These are phyloP conservation scores for Chaetura pelagica DNA, from an alignment of 2,113 vertebrate species.

Conservation along the genomic window DNA sequence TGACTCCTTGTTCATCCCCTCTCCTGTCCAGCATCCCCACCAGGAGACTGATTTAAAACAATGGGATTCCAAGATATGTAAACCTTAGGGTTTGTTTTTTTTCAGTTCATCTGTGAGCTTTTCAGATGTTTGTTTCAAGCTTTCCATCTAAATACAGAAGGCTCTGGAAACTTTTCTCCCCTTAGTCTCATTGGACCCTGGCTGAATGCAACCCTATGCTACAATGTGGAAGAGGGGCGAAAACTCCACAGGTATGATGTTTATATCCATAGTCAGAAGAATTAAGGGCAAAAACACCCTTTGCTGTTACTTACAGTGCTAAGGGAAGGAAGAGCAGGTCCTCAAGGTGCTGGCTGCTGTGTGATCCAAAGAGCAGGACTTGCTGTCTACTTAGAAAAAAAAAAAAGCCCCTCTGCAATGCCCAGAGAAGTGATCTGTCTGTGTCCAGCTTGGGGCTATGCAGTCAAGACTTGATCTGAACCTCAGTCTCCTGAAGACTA, in stretches of 20 bases:
- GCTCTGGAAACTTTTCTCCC: not conserved
- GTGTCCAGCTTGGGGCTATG: not conserved
- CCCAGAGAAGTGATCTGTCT: accelerated
- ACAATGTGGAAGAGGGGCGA: not conserved
- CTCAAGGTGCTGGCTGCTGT: not conserved
- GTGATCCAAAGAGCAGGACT: not conserved
- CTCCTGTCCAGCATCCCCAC: not conserved
- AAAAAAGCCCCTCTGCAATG: not conserved
- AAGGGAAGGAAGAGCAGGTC: not conserved
- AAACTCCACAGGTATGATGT: not conserved
- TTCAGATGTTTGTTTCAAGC: not conserved
- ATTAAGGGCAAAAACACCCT: not conserved
- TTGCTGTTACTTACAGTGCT: not conserved
- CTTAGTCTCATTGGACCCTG: not conserved
- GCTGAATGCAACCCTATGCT: not conserved
- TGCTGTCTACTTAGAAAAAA: not conserved
- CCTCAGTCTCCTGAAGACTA: not conserved
- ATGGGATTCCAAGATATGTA: not conserved
- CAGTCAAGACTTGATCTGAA: not conserved
- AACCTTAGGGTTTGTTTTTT: not conserved
- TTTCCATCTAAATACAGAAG: not conserved
- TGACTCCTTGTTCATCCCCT: not conserved
- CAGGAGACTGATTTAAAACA: not conserved
- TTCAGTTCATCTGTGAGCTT: not conserved
- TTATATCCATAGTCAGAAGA: not conserved